Conservation (phyloP, 2,888 invertebrate species). For the Gonocerus acuteangulatus region DNA sequence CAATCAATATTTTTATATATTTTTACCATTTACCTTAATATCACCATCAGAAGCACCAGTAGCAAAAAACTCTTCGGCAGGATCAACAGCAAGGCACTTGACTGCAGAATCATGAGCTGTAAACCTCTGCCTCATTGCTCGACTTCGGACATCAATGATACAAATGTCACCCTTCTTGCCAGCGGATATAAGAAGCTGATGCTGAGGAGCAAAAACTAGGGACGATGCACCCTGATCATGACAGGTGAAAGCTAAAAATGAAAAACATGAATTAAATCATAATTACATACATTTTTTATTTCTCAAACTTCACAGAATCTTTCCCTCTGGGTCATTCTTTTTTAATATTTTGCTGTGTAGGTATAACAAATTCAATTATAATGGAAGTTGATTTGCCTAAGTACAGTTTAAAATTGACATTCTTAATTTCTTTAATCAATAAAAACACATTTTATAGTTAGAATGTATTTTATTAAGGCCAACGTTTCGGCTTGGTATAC, state of each 20-base stretch:
- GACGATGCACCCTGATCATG: conserved; percentile 91
- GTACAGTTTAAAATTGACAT: no score
- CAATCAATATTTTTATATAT: no score
- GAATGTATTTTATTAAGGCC: no score
- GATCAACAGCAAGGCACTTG: conserved; percentile 90
- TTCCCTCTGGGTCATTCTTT: no score
- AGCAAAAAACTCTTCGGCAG: conserved; percentile 90
- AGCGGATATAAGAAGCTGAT: conserved; percentile 89
- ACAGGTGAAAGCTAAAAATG: conserved; percentile 71
- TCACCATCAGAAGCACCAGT: conserved; percentile 91
- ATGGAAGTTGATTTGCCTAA: no score
- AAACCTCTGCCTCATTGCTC: conserved; percentile 72
- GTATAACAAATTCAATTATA: no score
- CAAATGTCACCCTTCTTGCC: conserved; percentile 96
- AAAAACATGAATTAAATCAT: neutral
- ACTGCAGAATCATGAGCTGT: conserved; percentile 90
- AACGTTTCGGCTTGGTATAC: no score
- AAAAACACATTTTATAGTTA: no score
- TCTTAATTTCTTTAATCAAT: no score
- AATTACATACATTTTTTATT: neutral
- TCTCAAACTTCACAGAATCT: no score
- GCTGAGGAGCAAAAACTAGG: conserved; percentile 82
- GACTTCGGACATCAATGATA: conserved; percentile 89
- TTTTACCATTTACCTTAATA: conserved; percentile 85
- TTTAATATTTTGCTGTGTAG: no score